Evolutionary conservation across 1,140 invertebrate genomes (phyloP).

Genomic region (Eulimnadia texana): DNA sequence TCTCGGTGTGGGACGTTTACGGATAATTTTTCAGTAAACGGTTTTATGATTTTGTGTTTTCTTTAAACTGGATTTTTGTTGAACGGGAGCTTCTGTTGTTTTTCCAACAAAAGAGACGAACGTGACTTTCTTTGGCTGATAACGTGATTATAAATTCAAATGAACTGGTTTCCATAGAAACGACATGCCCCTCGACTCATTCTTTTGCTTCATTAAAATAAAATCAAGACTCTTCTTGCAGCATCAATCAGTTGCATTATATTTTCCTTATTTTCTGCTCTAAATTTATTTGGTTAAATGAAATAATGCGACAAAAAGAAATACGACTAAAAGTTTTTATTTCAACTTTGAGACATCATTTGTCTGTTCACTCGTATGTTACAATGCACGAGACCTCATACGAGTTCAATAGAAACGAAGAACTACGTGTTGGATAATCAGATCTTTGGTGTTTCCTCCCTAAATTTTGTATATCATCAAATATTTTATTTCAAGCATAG

Average conservation of each 20-base stretch:
- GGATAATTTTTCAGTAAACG: no score
- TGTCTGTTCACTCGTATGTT: neutral
- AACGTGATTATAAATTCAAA: neutral
- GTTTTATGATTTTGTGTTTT: no score
- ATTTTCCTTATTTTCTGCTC: neutral
- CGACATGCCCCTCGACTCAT: neutral
- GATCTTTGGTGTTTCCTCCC: neutral
- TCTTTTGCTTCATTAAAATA: neutral
- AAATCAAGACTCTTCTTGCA: neutral
- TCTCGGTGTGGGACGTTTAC: slow-evolving; percentile 12
- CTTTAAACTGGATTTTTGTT: no score
- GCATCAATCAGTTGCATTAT: neutral
- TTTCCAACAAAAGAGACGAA: neutral
- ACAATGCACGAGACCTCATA: neutral
- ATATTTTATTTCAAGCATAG: no score
- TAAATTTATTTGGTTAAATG: neutral
- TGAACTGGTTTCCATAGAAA: neutral
- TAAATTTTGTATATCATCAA: no score
- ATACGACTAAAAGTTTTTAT: neutral
- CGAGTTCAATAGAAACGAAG: neutral
- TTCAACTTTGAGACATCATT: no score
- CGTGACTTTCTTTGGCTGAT: neutral
- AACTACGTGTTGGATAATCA: neutral
- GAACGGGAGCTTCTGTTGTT: neutral
- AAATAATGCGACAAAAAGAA: neutral